A percentile compares a stretch with the other conserved stretches of the same genome.
Evolutionary conservation across 2,797 vertebrate species (phyloP).

Genomic region (Anguilla megastoma): DNA sequence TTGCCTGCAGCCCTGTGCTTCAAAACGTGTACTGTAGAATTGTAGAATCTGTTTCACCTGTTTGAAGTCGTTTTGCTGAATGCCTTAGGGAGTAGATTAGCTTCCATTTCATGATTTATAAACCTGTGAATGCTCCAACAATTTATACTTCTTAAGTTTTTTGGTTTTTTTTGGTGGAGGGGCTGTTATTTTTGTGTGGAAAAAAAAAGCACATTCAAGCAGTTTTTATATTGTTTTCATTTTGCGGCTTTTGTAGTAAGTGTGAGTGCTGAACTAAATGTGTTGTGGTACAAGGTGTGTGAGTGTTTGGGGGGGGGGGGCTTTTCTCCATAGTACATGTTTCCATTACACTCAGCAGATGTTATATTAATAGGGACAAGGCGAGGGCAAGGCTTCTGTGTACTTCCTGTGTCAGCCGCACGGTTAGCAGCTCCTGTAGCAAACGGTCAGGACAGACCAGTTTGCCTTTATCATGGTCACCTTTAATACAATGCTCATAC

Average conservation of each 20-base stretch:
- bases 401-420: too few relatives aligned
- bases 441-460: neutral
- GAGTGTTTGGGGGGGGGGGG: neutral
- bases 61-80: constrained; percentile 55
- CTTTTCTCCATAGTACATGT: neutral
- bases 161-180: constrained; percentile 40
- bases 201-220: constrained; percentile 47
- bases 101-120: constrained; percentile 39
- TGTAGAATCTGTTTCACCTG: constrained; percentile 27
- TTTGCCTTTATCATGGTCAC: neutral
- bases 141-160: constrained; percentile 39
- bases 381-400: neutral
- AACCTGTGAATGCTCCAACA: constrained; percentile 44
- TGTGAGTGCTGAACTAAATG: neutral
- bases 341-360: neutral
- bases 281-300: neutral
- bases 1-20: constrained; percentile 43
- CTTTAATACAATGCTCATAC: neutral
- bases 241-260: neutral
- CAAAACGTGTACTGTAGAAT: constrained; percentile 25
- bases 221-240: constrained; percentile 52
- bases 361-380: neutral
- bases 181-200: neutral
- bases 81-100: constrained; percentile 61
- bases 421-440: too few relatives aligned